Base-by-base conservation (phyloP, 2,888 invertebrate genomes). In the Helobdella robusta region DNA sequence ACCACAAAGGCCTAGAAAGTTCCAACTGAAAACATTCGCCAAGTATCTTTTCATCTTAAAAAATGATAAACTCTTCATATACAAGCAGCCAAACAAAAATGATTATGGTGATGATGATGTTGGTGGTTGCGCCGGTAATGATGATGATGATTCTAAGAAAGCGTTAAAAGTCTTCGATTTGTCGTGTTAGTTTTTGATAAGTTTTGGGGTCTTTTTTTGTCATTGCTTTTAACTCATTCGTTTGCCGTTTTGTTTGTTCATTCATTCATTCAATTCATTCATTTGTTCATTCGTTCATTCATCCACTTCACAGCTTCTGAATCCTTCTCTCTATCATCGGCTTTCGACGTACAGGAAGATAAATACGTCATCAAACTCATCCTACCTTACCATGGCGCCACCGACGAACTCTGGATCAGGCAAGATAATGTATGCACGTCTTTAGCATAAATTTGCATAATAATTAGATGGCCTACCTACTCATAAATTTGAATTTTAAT, bases 1-100 rank as follows among this genome's bases (percentile, higher is more conserved):
- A 18, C 36, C n/a, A 15, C 28, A 20, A n/a, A 61, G 62, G 44
- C 62, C 62, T 28, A n/a, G 35, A 25, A 62, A 62, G 32, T 62
- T 50, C 50, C 62, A 62, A 28, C 2, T 62, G 35, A 62, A 46
- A 25, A 62, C 46, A 25, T 62, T 40, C 34, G 50, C 48, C 20
- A 62, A 48, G 15, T 62, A 50, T 23, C 50, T 48, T 48, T 62
- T 62, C 34, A 44, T 46, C 2, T 25, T 62, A 20, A 48, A 48
- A 20, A 35, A 50, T 28, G 8, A 8, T 3, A 48, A 23, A 4
- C 4, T 62, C 8, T 3, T 15, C 28, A 44, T 62, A 2, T 30
- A 28, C n/a, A 4, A 25, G 6, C 3, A n/a, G 4, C 11, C 28
- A n/a, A 18, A n/a, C 18, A 11, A 46, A 20, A 46, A 40, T 25